Evolutionary conservation across 2,113 vertebrate species (phyloP).

Genomic region (Gnathonemus longibarbis): DNA sequence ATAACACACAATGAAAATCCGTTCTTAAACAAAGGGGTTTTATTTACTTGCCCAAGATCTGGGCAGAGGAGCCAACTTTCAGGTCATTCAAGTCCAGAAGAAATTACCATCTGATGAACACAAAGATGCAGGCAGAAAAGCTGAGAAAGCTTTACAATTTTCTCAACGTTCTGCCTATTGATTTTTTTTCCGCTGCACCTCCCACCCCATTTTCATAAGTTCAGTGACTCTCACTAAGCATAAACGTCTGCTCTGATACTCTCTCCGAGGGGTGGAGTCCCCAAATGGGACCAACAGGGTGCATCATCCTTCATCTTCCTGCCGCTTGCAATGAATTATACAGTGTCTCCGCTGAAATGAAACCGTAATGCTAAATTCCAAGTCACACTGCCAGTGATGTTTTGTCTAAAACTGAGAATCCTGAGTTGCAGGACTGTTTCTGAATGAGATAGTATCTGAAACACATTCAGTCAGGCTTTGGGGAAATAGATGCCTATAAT

Average conservation of each 20-base stretch:
- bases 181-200: not conserved
- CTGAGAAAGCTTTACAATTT: not conserved
- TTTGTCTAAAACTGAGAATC: not conserved
- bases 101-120: not conserved
- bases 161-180: not conserved
- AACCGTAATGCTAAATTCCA: not conserved
- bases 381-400: not conserved
- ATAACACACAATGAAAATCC: not conserved
- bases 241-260: not conserved
- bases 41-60: not conserved
- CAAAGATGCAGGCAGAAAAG: not conserved
- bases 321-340: not conserved
- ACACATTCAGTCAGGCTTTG: slow-evolving; percentile 16
- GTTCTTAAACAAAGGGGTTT: not conserved
- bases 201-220: not conserved
- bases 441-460: not conserved
- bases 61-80: not conserved
- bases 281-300: not conserved
- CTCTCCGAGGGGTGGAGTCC: not conserved
- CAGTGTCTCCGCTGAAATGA: not conserved
- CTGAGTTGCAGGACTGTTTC: not conserved
- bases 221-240: not conserved
- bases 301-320: not conserved
- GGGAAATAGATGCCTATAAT: slow-evolving; percentile 3
- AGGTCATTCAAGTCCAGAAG: not conserved